phyloP scores from a whole-genome alignment of 2,797 vertebrate species.

The Bradypus variegatus region DNA sequence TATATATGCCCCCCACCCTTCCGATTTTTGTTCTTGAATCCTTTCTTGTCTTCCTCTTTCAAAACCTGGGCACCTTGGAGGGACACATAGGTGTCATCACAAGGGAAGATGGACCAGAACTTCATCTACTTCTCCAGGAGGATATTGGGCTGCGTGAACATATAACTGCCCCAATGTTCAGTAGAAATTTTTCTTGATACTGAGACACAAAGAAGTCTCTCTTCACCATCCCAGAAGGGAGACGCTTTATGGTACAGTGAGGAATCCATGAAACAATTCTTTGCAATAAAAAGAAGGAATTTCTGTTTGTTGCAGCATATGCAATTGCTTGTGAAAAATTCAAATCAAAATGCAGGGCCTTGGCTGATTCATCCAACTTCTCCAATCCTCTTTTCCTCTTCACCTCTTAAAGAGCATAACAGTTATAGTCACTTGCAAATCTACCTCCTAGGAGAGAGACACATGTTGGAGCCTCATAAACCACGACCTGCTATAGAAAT shows the following conservation, averaged over 20 bases:
- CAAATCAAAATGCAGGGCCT: background rate
- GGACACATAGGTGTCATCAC: background rate
- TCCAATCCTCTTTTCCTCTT: background rate
- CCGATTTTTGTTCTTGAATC: background rate
- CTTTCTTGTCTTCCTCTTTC: background rate
- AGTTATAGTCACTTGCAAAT: background rate
- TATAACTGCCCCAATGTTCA: background rate
- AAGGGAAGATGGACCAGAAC: background rate
- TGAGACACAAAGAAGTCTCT: background rate
- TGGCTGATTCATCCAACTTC: background rate
- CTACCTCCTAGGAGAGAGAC: background rate
- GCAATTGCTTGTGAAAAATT: background rate
- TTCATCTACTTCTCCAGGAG: background rate
- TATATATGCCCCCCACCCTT: no score
- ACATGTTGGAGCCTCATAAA: background rate
- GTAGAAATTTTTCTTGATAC: background rate
- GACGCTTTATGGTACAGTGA: background rate
- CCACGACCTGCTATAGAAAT: background rate
- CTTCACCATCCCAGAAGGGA: background rate
- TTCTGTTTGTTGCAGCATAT: background rate
- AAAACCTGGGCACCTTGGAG: background rate
- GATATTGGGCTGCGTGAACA: rapidly evolving
- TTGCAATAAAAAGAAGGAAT: background rate
- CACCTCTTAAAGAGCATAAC: background rate
- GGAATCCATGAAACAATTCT: background rate